Evolutionary conservation across 2,797 vertebrate genomes (phyloP).

Genomic region (Crocidura indochinensis): DNA sequence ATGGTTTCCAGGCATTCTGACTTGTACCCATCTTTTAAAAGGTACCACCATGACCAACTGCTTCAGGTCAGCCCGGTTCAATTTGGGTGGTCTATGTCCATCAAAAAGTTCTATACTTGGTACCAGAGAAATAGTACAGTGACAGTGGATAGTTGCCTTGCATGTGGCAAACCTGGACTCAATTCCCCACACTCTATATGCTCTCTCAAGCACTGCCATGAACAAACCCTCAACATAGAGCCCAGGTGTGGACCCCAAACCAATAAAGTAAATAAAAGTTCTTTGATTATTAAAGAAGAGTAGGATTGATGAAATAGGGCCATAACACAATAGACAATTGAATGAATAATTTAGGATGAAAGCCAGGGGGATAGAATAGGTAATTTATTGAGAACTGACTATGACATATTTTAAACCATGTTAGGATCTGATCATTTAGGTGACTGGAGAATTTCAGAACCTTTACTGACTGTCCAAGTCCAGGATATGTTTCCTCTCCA

Average conservation of each 20-base stretch:
- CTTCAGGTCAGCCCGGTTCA: neutral
- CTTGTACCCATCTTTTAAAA: neutral
- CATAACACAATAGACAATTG: neutral
- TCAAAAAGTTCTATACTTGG: neutral
- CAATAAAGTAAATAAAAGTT: too few species aligned
- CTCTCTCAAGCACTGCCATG: too few species aligned
- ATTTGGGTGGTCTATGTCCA: neutral
- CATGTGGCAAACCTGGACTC: too few species aligned
- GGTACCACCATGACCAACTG: neutral
- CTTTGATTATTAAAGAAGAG: neutral
- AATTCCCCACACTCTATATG: too few species aligned
- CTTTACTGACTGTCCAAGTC: neutral
- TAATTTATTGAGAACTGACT: neutral
- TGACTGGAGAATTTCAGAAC: neutral
- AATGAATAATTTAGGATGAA: neutral
- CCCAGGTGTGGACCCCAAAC: too few species aligned
- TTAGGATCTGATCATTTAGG: neutral
- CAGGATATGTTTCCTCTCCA: accelerated
- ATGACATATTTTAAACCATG: neutral
- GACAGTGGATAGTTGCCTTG: too few species aligned
- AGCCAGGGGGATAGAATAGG: neutral
- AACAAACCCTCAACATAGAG: too few species aligned
- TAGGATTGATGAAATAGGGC: neutral
- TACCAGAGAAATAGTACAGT: too few species aligned
- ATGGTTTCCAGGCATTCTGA: neutral